Percentiles rank a stretch among this genome's conserved stretches.
Evolutionary conservation across 2,113 vertebrate genomes (phyloP).

Genomic region (Propithecus coquereli): DNA sequence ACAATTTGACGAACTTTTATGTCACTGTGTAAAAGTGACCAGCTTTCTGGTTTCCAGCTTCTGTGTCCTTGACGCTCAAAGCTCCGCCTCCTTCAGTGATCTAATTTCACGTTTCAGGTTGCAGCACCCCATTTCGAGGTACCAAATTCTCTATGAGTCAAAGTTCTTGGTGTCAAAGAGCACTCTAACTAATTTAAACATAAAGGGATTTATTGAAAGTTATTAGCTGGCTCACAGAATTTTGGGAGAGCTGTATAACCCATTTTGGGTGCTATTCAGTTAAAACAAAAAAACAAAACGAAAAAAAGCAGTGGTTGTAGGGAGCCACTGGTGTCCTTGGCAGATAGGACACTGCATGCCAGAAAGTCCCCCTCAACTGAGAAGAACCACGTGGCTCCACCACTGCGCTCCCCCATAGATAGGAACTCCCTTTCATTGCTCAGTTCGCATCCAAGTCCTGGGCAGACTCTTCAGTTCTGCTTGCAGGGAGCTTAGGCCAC

Average conservation of each 20-base stretch:
- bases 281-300: neutral
- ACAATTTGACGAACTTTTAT: neutral
- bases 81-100: too few species aligned
- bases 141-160: neutral
- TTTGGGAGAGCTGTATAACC: neutral
- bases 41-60: neutral
- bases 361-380: neutral
- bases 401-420: neutral
- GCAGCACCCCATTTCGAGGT: neutral
- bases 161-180: neutral
- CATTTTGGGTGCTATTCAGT: neutral
- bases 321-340: neutral
- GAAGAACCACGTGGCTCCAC: neutral
- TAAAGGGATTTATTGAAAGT: neutral
- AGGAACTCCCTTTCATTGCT: neutral
- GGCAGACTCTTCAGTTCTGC: neutral
- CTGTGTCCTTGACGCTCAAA: neutral
- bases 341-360: fast-evolving
- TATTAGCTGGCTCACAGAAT: neutral
- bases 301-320: neutral
- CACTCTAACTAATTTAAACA: neutral
- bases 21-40: neutral
- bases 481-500: neutral
- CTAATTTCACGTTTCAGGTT: neutral
- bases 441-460: neutral